These are phyloP conservation scores for Bubo scandiacus DNA, from an alignment of 2,113 vertebrate genomes.

Conservation along the genomic window DNA sequence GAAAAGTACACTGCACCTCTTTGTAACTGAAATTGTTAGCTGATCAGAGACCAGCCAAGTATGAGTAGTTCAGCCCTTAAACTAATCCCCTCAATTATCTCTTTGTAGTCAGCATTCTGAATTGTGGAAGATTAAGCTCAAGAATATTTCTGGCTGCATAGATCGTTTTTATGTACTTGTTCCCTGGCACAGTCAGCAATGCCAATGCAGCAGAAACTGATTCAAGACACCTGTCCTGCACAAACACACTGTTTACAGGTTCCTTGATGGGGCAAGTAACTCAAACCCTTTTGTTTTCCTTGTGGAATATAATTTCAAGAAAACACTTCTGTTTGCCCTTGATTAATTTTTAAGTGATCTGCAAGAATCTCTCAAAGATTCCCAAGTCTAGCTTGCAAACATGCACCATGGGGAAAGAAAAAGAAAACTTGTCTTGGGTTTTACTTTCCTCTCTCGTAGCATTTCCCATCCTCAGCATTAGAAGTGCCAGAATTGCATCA, in stretches of 20 bases:
- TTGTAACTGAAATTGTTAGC: neutral
- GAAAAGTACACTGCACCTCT: neutral
- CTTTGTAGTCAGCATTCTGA: neutral
- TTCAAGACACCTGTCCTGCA: neutral
- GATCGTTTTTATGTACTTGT: neutral
- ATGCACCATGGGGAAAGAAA: neutral
- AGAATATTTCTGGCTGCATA: neutral
- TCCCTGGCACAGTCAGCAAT: neutral
- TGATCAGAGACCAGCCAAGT: neutral
- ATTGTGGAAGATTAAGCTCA: neutral
- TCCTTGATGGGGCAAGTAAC: neutral
- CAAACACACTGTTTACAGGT: neutral
- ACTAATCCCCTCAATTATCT: neutral
- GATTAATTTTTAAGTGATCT: neutral
- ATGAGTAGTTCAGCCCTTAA: neutral
- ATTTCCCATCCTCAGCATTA: neutral
- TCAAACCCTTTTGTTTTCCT: neutral
- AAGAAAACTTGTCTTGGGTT: neutral
- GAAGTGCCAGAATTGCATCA: neutral
- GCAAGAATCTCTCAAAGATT: neutral
- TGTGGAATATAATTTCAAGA: neutral
- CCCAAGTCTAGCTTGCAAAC: neutral
- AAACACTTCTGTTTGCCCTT: neutral
- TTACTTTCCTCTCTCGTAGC: neutral
- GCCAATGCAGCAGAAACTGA: neutral